Evolutionary conservation across 2,113 vertebrate species (phyloP), one percentile per base, ranked within the genome.

Genomic region (Edolisoma coerulescens): DNA sequence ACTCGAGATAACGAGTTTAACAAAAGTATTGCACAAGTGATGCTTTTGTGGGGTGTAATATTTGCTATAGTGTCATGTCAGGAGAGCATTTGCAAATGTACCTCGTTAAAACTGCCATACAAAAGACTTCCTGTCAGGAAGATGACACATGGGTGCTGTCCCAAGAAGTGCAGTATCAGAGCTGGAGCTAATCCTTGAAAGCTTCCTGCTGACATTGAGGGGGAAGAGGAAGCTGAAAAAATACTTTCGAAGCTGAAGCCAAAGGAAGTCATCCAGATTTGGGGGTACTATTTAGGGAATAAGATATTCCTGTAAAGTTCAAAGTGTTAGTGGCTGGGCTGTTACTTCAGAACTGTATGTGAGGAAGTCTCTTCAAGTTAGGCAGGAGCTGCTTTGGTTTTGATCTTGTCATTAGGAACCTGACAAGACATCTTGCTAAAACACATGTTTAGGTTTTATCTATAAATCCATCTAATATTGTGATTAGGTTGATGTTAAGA

Each of bases 141-240:
- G 79, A 37, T 67, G 85, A 93, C 59, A 86, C 50, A 6, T 10
- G 42, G 54, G 63, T 87, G 24, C 75, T 67, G 80, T 77, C 93
- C 90, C 69, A 44, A 37, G 70, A 71, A 88, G 47, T 59, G 89
- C 64, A 37, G 5, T 11, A 54, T 70, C 73, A 81, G 63, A 84
- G 56, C 65, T 59, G 28, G 22, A 91, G 68, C 42, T 91, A 23
- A 70, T 65, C 91, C 56, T 89, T 44, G 80, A 76, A 81, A 76
- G 76, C 73, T 96, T 95, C 94, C 95, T 95, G 71, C 94, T 93
- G 82, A 26, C 35, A 49, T 12, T 65, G 79, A 80, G 68, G 74
- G 32, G 68, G 64, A 78, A 65, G 56, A 90, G 54, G 88, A 94
- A 74, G 71, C 44, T 2, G 17, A 57, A 76, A 73, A 95, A 89